A percentile compares a stretch with the other conserved stretches of the same genome.
Conservation (phyloP, 2,113 vertebrate species). For the Prochilodus magdalenae region DNA sequence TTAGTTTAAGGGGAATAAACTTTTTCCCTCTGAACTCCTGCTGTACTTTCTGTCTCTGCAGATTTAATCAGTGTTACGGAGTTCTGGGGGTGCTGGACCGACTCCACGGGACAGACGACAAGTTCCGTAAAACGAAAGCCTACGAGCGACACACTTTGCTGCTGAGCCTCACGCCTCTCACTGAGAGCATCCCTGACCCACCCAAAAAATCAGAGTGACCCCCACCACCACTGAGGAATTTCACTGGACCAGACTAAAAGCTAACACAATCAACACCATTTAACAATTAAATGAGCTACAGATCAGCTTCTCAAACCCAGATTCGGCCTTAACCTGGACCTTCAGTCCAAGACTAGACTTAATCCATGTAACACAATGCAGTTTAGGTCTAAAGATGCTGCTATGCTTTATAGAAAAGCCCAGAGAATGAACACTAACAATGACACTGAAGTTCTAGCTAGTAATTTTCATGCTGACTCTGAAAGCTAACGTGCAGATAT, state of each 20-base stretch:
- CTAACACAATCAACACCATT: background rate
- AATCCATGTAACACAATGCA: too few species aligned
- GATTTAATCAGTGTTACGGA: conserved; percentile 93
- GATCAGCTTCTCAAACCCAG: too few species aligned
- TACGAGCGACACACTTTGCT: conserved; percentile 85
- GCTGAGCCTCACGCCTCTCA: conserved; percentile 84
- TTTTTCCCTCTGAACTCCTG: background rate
- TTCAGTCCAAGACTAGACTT: too few species aligned
- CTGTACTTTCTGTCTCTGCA: conserved; percentile 56
- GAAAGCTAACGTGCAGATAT: too few species aligned
- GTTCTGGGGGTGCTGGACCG: conserved; percentile 90
- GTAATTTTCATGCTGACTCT: too few species aligned
- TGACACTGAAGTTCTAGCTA: too few species aligned
- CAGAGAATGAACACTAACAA: too few species aligned
- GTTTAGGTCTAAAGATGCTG: too few species aligned
- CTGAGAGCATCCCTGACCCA: conserved; percentile 83
- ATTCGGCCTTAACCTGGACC: too few species aligned
- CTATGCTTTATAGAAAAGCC: too few species aligned
- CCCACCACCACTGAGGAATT: background rate
- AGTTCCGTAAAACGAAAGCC: conserved; percentile 85
- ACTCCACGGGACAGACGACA: conserved; percentile 85
- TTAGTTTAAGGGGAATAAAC: too few species aligned
- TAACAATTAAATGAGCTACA: too few species aligned
- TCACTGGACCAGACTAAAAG: background rate
- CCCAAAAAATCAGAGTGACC: conserved; percentile 69